These are phyloP conservation scores for Ochropacha duplaris DNA, from an alignment of 2,888 invertebrate genomes.

Conservation along the genomic window DNA sequence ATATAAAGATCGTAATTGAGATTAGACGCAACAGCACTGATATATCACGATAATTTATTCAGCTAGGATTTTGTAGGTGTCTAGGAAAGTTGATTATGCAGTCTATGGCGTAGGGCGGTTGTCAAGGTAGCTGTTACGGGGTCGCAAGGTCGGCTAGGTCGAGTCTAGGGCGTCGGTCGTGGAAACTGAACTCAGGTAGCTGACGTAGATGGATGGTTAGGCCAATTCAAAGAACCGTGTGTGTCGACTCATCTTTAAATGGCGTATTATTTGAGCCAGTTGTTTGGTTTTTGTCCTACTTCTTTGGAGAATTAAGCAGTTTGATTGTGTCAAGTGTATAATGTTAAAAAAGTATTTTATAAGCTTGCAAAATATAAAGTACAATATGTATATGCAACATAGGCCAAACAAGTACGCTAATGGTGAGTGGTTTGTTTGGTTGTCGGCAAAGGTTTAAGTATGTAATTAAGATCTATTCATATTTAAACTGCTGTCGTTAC, in stretches of 20 bases:
- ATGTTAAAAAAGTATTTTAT: not conserved
- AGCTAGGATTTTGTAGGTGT: not conserved
- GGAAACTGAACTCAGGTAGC: not conserved
- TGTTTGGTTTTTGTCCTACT: too few species aligned
- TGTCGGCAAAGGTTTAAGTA: not conserved
- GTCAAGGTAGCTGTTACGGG: not conserved
- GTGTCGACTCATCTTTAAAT: not conserved
- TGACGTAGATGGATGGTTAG: not conserved
- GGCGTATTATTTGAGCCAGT: not conserved
- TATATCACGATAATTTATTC: not conserved
- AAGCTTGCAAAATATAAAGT: not conserved
- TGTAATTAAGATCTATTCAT: not conserved
- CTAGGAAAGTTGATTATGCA: not conserved
- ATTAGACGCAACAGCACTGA: too few species aligned
- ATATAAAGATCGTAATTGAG: too few species aligned
- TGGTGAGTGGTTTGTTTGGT: not conserved
- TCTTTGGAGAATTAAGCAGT: too few species aligned
- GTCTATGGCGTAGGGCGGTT: not conserved
- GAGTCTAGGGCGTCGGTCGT: not conserved
- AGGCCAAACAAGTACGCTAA: not conserved
- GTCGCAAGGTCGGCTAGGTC: not conserved
- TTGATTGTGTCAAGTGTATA: too few species aligned
- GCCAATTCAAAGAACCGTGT: not conserved
- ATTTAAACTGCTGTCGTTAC: not conserved
- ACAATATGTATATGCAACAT: not conserved